Base-by-base conservation (phyloP, 30 jellyfish, hydroid and myxozoan species). In the Pseudorhiza aurosa region DNA sequence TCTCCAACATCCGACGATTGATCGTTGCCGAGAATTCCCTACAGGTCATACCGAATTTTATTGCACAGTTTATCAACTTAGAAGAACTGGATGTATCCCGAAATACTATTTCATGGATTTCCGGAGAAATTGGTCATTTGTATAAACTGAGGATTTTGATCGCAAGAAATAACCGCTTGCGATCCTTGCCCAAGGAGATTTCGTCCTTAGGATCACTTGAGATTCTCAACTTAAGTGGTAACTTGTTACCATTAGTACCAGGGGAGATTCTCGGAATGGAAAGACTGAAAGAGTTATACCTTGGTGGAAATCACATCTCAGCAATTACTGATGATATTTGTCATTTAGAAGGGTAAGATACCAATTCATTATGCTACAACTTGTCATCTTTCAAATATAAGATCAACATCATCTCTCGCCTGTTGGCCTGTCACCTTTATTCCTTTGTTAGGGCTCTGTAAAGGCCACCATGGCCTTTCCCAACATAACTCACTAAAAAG, bases 81-180 rank as follows among this genome's bases (percentile, higher is more conserved):
- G 87, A 82, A 60, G 97, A 94, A 77, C 68, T 94, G 43, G 97
- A 94, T 44, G 85, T 88, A 67, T 94, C 99, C 29, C 85, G 98
- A 22, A 94, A 94, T 59, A 51, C 63, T 28, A 87, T 94, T n/a
- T 53, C 99, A 14, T 94, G 99, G 99, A 33, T 94, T 4, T 87
- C 97, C 17, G 96, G 96, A 6, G 99, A 94, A 69, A 42, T 83
- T 21, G 80, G 90, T 22, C 90, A 75, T 10, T 71, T 94, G 31
- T 69, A 77, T 1, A 65, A 68, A 49, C 67, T 94, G 31, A 77
- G 68, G 71, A 62, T 87, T 18, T 56, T 94, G 2, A 72, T 88
- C 24, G 97, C 92, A 14, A 88, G 92, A 76, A 94, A 87, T 65
- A 94, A 94, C 37, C 77, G 95, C 26, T 85, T 94, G 24, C 27